Conservation (phyloP, 2,888 invertebrate genomes). For the Cephus pulcher region DNA sequence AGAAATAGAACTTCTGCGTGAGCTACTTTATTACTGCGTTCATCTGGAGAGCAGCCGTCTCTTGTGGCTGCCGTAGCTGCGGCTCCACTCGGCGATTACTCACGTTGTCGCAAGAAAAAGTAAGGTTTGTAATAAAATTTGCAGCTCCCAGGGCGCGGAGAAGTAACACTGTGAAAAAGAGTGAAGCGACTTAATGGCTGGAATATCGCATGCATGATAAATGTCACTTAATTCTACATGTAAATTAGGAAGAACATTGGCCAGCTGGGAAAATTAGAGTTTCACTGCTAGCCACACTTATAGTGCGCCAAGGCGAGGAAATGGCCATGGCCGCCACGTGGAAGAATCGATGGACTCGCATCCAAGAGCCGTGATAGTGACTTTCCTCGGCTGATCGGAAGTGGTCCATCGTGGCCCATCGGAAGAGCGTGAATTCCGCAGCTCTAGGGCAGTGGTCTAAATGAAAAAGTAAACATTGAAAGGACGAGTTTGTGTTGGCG, state of each 20-base stretch:
- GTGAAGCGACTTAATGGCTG: constrained; percentile 32
- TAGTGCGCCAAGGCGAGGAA: too few relatives aligned
- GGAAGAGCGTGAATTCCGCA: neutral
- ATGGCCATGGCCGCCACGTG: too few relatives aligned
- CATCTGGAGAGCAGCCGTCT: neutral
- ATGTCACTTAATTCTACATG: constrained; percentile 40
- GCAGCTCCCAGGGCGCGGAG: constrained; percentile 27
- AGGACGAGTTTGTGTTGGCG: neutral
- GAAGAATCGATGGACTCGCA: neutral
- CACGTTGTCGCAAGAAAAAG: constrained; percentile 35
- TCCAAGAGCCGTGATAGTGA: neutral
- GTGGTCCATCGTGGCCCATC: neutral
- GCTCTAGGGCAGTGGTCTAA: neutral
- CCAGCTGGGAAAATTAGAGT: neutral
- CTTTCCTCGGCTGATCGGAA: neutral
- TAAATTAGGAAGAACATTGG: constrained; percentile 25
- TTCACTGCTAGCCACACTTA: neutral
- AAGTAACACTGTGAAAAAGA: constrained; percentile 8
- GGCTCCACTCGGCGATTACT: constrained; percentile 31
- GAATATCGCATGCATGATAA: constrained; percentile 37
- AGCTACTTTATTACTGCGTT: neutral
- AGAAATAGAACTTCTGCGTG: too few relatives aligned
- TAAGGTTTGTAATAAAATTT: constrained; percentile 34
- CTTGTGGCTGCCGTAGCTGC: neutral
- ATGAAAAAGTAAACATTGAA: neutral